Percentiles rank a stretch among this genome's conserved stretches.
phyloP scores from a whole-genome alignment of 2,113 vertebrate genomes.

The Psilopogon haemacephalus region DNA sequence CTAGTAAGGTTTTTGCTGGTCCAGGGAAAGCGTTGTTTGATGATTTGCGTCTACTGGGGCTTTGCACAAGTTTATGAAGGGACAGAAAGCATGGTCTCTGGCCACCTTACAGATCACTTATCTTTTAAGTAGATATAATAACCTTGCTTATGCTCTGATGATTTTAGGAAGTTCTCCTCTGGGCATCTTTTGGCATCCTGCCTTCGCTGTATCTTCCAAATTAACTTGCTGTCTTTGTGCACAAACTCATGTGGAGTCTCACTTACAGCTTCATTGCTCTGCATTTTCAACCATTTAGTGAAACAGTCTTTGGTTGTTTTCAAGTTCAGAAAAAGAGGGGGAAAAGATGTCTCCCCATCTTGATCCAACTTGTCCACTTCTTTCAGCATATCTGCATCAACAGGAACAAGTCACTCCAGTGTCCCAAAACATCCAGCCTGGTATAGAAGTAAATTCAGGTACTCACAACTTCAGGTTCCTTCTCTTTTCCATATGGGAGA shows the following conservation, averaged over 20 bases:
- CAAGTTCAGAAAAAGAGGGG: rapidly evolving
- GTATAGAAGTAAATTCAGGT: not conserved
- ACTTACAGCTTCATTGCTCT: not conserved
- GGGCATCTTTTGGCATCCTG: not conserved
- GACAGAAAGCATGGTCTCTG: not conserved
- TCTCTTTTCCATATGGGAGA: not conserved
- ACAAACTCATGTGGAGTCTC: not conserved
- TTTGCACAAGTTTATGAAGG: not conserved
- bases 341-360: rapidly evolving
- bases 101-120: slow-evolving; percentile 33
- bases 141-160: slow-evolving; percentile 11
- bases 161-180: slow-evolving; percentile 20
- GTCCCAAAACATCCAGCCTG: not conserved
- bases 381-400: not conserved
- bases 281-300: not conserved
- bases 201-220: not conserved
- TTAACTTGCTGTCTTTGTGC: not conserved
- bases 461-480: not conserved
- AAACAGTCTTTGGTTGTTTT: not conserved
- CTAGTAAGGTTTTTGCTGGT: not conserved
- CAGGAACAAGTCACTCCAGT: not conserved
- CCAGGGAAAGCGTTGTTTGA: not conserved
- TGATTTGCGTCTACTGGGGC: not conserved
- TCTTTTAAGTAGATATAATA: slow-evolving; percentile 32
- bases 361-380: not conserved